Evolutionary conservation across 2,888 invertebrate species (phyloP).

Genomic region (Luperina nickerlii): DNA sequence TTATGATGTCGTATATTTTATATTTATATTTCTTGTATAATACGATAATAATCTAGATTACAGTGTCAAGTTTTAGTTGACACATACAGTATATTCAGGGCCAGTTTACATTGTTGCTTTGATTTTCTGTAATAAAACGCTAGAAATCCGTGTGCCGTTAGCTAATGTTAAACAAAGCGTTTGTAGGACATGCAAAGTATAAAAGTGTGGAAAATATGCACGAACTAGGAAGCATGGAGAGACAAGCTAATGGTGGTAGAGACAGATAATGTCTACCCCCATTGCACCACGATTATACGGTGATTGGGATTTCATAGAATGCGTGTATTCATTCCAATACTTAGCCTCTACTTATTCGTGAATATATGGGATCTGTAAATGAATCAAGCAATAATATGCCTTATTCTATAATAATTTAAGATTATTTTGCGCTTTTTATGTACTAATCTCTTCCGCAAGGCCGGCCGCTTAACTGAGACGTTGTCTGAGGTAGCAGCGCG

Average conservation of each 20-base stretch:
- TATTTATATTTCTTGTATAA: constrained; percentile 59
- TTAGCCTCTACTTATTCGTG: constrained; percentile 9
- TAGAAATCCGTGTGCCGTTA: constrained; percentile 14
- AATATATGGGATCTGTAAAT: constrained; percentile 25
- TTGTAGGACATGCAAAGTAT: constrained; percentile 7
- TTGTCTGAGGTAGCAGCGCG: too few species aligned
- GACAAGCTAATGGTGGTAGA: not conserved
- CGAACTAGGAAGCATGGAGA: not conserved
- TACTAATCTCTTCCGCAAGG: constrained; percentile 48
- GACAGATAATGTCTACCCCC: not conserved
- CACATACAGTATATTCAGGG: constrained; percentile 39
- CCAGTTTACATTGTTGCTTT: constrained; percentile 54
- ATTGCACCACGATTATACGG: not conserved
- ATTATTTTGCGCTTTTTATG: constrained; percentile 45
- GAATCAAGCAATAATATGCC: constrained; percentile 51
- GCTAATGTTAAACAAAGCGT: not conserved
- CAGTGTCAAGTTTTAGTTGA: constrained; percentile 64
- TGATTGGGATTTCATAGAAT: constrained; percentile 12
- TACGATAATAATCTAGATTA: constrained; percentile 52
- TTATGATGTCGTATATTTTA: constrained; percentile 61
- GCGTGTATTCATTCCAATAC: not conserved
- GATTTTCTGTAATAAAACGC: constrained; percentile 19
- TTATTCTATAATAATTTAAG: constrained; percentile 30
- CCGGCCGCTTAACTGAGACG: too few species aligned
- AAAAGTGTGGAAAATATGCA: constrained; percentile 25